Conservation (phyloP, 2,113 vertebrate species). For the Jacana jacana region DNA sequence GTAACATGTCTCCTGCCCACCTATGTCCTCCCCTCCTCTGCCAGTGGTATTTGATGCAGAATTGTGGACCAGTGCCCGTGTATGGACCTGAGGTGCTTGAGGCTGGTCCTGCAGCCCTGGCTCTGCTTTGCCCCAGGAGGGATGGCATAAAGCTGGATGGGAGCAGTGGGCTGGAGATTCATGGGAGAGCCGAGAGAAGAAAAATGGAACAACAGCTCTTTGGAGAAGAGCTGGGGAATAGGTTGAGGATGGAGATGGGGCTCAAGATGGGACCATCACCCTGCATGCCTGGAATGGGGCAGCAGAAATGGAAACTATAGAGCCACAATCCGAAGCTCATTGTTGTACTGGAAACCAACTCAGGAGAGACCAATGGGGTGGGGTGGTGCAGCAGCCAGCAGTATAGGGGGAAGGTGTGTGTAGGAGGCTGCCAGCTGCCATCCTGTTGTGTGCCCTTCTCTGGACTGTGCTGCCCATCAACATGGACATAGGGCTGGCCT, state of each 20-base stretch:
- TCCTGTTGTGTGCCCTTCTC: neutral
- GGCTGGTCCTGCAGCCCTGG: neutral
- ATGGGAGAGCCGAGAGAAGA: neutral
- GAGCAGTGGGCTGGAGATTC: neutral
- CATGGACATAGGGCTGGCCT: neutral
- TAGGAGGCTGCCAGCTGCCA: neutral
- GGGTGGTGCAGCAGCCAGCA: neutral
- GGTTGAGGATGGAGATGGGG: neutral
- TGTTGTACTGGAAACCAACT: neutral
- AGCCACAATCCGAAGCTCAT: neutral
- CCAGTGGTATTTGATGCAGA: neutral
- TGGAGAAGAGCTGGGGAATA: neutral
- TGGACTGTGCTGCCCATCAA: neutral
- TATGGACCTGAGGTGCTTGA: too few species aligned
- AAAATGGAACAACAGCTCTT: neutral
- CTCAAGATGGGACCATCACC: neutral
- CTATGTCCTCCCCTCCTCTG: neutral
- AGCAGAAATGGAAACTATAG: neutral
- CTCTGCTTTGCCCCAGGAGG: neutral
- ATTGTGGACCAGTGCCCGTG: accelerated
- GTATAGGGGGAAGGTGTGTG: too few species aligned
- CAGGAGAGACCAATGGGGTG: accelerated
- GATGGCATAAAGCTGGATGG: neutral
- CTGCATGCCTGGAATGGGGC: neutral
- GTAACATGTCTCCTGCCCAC: neutral